A percentile compares a stretch with the other conserved stretches of the same genome.
Conservation (phyloP, 2,888 invertebrate species). For the Aromia moschata region DNA sequence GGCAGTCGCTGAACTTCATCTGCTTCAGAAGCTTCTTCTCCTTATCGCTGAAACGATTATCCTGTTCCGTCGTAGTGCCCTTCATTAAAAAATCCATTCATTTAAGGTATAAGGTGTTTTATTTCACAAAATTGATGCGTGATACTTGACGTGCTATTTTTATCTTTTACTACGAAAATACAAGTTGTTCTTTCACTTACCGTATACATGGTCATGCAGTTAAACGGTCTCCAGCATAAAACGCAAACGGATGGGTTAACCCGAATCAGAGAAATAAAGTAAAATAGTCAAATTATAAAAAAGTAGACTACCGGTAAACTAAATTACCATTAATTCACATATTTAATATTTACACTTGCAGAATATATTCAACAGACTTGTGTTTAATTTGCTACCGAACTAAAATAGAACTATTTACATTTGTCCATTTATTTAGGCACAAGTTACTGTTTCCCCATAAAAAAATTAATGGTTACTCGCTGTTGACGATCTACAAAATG, state of each 20-base stretch:
- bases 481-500: slow-evolving; percentile 20
- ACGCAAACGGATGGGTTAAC: slow-evolving; percentile 3
- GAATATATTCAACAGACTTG: slow-evolving; percentile 11
- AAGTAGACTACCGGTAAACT: slow-evolving; percentile 21
- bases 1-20: slow-evolving; percentile 96
- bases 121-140: slow-evolving; percentile 24
- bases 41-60: slow-evolving; percentile 99
- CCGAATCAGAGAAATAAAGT: slow-evolving; percentile 15
- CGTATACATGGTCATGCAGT: slow-evolving; percentile 58
- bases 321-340: slow-evolving; percentile 14
- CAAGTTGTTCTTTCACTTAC: slow-evolving; percentile 46
- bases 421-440: neutral
- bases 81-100: slow-evolving; percentile 59
- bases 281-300: slow-evolving; percentile 6
- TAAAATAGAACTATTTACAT: slow-evolving; percentile 3
- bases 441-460: neutral
- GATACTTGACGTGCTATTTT: slow-evolving; percentile 32
- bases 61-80: slow-evolving; percentile 99
- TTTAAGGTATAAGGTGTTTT: slow-evolving; percentile 36
- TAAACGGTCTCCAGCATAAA: slow-evolving; percentile 7
- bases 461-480: neutral
- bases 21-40: slow-evolving; percentile 98
- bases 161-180: slow-evolving; percentile 21
- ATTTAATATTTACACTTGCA: slow-evolving; percentile 1
- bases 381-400: neutral